Base-by-base conservation (phyloP, 2,113 vertebrate species). In the Cyphomyrus discorhynchus region DNA sequence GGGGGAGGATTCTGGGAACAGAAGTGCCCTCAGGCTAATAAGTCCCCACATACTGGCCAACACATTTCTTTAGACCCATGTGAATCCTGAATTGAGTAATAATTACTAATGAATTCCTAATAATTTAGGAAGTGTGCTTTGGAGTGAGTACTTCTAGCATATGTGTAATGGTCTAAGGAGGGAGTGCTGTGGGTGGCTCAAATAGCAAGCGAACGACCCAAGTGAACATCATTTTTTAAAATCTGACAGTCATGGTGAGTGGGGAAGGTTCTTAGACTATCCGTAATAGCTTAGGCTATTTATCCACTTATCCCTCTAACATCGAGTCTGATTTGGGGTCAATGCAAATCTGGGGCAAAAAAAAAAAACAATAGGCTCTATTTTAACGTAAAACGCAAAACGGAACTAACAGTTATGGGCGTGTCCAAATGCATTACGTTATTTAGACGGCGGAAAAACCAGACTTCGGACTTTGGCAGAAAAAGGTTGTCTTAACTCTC, bases 1-100 rank as follows among this genome's bases (percentile, higher is more conserved):
- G 62, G 62, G 10, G 62, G 62, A 31, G 27, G 62, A 93, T 94
- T 92, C 94, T 87, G 46, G 82, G 45, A 70, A 27, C 62, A 70
- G 62, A 66, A 66, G 9, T 70, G 62, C 62, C 62, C 62, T 70
- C 62, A 70, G 27, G 62, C n/a, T 11, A 70, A 70, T 70, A 70
- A 11, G 62, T 53, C 58, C 58, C 24, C 58, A 24, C 24, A 62
- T 62, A 62, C 58, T 62, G 58, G 24, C 8, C 24, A 3, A 27
- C 58, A 66, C 58, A 27, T 27, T 66, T 66, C 58, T 66, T n/a
- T 66, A n/a, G 58, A 27, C 27, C 9, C n/a, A 11, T 31, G 62
- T 70, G 62, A 31, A 70, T 27, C 62, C n/a, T 31, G 3, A 70
- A 70, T 27, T 70, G 10, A 70, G 62, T 70, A 27, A 70, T 70